Base-by-base conservation (phyloP, 2,888 invertebrate species). In the Lasiommata megera region DNA sequence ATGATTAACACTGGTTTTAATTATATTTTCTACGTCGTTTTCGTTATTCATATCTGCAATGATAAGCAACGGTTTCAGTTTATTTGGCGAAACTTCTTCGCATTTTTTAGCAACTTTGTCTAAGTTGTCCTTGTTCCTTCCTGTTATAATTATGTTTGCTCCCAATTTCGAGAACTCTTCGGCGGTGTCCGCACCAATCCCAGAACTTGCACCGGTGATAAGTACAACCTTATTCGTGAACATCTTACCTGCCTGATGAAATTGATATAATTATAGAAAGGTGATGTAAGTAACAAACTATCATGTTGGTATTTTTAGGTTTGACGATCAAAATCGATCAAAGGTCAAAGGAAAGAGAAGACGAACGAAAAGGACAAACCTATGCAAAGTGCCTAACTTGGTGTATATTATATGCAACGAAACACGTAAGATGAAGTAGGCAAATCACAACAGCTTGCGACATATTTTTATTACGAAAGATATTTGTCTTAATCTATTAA, bases 141-240 rank as follows among this genome's bases (percentile, higher is more conserved):
- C 96, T 77, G 91, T 94, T 73, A 93, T 92, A 17, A 93, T 92
- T 18, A 96, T 69, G 34, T 80, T 82, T 0, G 94, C 95, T 47
- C 94, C 94, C 5, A 93, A 82, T 72, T 93, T 92, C 0, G 95
- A 92, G 69, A 96, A 94, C 64, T 94, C 92, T 0, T 93, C 55
- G 0, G 95, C 95, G 3, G 95, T 93, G 54, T 93, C 94, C 6
- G 93, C 93, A 12, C 96, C 96, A 60, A 96, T 95, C 0, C 96
- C 95, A 5, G 95, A 95, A 74, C 94, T 94, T 1, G 94, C 94
- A 14, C 95, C 95, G 8, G 94, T 94, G 37, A 94, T 88, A 18
- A 94, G 79, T 5, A 93, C 88, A 7, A 93, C 93, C 87, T 94
- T 93, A 55, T 89, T 85, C 23, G 82, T 79, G 66, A 94, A 93